Percentiles rank a stretch among this genome's conserved stretches.
These are phyloP conservation scores for Trogon surrucura DNA, from an alignment of 2,113 vertebrate genomes.

Conservation along the genomic window DNA sequence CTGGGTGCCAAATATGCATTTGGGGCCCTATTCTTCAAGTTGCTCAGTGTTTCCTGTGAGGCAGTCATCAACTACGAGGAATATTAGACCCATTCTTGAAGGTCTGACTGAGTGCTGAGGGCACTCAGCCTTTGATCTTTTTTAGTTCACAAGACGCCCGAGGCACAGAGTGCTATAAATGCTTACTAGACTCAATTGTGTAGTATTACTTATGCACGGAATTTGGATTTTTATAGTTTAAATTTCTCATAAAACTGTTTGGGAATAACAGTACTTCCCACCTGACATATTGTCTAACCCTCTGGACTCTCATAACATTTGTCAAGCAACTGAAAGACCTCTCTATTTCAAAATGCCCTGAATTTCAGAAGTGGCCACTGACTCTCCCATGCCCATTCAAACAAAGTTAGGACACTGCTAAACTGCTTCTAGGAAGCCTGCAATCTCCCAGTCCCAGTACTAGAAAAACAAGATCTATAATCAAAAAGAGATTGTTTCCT, in stretches of 20 bases:
- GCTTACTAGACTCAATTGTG: conserved; percentile 53
- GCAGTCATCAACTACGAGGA: neutral
- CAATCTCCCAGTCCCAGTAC: neutral
- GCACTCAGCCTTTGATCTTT: conserved; percentile 47
- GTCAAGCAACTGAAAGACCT: neutral
- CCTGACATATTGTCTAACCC: conserved; percentile 33
- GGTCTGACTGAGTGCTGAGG: conserved; percentile 23
- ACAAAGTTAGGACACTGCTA: neutral
- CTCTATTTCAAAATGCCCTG: neutral
- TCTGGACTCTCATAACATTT: neutral
- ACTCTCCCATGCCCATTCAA: neutral
- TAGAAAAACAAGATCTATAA: neutral
- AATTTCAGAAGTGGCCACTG: neutral
- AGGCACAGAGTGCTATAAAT: conserved; percentile 37
- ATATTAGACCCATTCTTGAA: conserved; percentile 15
- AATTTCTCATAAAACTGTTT: conserved; percentile 38
- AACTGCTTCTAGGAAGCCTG: neutral
- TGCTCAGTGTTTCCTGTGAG: conserved; percentile 15
- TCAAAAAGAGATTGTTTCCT: neutral
- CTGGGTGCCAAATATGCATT: conserved; percentile 30
- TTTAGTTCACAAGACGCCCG: neutral
- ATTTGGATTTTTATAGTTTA: conserved; percentile 30
- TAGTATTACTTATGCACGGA: conserved; percentile 27
- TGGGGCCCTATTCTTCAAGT: conserved; percentile 12
- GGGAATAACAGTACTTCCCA: conserved; percentile 26